Evolutionary conservation across 2,113 vertebrate genomes (phyloP).

Genomic region (Circaetus cinerascens): DNA sequence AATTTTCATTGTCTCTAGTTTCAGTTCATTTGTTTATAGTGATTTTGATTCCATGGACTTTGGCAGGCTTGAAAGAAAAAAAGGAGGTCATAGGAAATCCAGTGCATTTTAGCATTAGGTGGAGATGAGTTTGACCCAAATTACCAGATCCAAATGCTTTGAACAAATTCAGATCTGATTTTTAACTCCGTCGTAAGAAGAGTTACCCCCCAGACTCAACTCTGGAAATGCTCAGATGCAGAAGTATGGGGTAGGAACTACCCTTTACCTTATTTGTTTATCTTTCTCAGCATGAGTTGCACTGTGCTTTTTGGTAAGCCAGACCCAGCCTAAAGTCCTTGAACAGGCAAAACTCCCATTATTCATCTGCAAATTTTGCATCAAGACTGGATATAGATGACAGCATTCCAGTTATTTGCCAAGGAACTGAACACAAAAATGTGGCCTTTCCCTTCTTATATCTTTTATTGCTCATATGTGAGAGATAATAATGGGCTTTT

Average conservation of each 20-base stretch:
- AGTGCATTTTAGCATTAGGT: not conserved
- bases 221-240: not conserved
- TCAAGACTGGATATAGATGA: not conserved
- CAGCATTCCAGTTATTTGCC: not conserved
- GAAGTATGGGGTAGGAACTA: not conserved
- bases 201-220: not conserved
- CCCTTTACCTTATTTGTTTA: not conserved
- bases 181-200: not conserved
- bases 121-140: not conserved
- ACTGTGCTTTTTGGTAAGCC: not conserved
- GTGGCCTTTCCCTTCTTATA: not conserved
- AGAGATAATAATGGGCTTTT: not conserved
- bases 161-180: not conserved
- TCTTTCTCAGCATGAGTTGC: not conserved
- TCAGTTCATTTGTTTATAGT: slow-evolving; percentile 10
- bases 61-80: not conserved
- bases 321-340: not conserved
- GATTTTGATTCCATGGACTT: not conserved
- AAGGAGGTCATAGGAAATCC: not conserved
- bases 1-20: slow-evolving; percentile 16
- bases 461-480: not conserved
- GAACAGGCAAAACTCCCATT: not conserved
- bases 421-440: not conserved
- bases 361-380: not conserved
- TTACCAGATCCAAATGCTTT: not conserved